Base-by-base conservation (phyloP, 2,888 invertebrate species). In the Hymenopus coronatus region DNA sequence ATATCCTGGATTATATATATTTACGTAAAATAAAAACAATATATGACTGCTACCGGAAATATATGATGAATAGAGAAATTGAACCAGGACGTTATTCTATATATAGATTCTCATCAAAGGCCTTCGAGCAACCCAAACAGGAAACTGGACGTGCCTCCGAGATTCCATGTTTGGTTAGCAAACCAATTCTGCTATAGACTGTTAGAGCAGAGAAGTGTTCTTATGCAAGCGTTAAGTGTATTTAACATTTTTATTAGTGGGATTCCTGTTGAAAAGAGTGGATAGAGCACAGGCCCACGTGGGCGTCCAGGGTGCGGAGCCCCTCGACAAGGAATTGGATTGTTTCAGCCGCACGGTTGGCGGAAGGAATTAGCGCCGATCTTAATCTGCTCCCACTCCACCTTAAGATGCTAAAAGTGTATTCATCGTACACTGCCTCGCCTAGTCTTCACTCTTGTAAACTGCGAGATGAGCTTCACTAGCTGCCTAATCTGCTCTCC, bases 311-410 rank as follows among this genome's bases (percentile, higher is more conserved):
- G 54, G 54, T 70, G 54, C 54, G 54, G 54, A 2, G 54, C 54
- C 54, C 54, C 25, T 70, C 54, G 54, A 70, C 54, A 70, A 70
- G 54, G 54, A 70, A 70, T 70, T 70, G 54, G 86, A 86, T 86
- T 86, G 86, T 86, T 28, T 86, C 81, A 86, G 28, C 85, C 54
- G 86, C 28, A 70, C 70, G 86, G 86, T 86, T 86, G 86, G 86
- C 86, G 86, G 86, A 86, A 86, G 86, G 81, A 86, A 86, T 86
- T 86, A 86, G 86, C 86, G 81, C 86, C 28, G 86, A 86, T 86
- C 81, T 85, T 81, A 54, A 86, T 86, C 86, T 86, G 27, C 54
- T 46, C 40, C 54, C 27, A 27, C 54, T 40, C 27, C 40, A 70
- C 54, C 54, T 54, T 27, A 27, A 86, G 28, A 86, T 86, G 81